Base-by-base conservation (phyloP, 2,888 invertebrate species). In the Epinotia nisella region DNA sequence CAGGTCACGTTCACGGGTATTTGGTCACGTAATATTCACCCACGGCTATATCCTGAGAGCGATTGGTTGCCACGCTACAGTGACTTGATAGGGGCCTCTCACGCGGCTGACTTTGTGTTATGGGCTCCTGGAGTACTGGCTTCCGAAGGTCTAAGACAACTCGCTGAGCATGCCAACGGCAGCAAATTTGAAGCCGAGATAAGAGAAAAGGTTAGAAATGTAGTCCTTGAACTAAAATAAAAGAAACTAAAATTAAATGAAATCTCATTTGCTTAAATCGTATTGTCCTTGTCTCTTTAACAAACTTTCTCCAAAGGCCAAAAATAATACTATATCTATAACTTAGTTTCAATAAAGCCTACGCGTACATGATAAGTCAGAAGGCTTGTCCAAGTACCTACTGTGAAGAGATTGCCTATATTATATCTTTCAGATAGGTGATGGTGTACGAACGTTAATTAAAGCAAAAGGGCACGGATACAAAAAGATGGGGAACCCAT, bases 401-500 rank as follows among this genome's bases (percentile, higher is more conserved):
- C 15, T 15, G 15, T 15, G 39, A 35, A 35, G 1, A 35, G 9
- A 9, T 35, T 41, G 13, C 13, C 41, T 41, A 2, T 3, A 3
- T 24, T 4, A 41, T n/a, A 49, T 49, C 49, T 29, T 70, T 51
- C 74, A 93, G 93, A 86, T 93, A 13, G 90, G 91, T 1, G 86
- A 87, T 61, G 92, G 92, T 53, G 87, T 90, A 0, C 85, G 92
- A 1, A 93, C 93, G 1, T 75, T 93, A 58, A 87, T 93, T 71
- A 93, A 92, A 79, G 92, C 92, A 3, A 92, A 90, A 84, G 93
- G 92, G 0, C 92, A 92, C 29, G 87, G 90, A 0, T 90, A 90
- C 71, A 87, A 83, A 0, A 92, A 91, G 78, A 90, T 92, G 91
- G 80, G 76, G 15, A 79, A 83, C 49, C 90, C 92, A 0, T 87